phyloP scores from a whole-genome alignment of 2,113 vertebrate species.

The Otocyon megalotis region DNA sequence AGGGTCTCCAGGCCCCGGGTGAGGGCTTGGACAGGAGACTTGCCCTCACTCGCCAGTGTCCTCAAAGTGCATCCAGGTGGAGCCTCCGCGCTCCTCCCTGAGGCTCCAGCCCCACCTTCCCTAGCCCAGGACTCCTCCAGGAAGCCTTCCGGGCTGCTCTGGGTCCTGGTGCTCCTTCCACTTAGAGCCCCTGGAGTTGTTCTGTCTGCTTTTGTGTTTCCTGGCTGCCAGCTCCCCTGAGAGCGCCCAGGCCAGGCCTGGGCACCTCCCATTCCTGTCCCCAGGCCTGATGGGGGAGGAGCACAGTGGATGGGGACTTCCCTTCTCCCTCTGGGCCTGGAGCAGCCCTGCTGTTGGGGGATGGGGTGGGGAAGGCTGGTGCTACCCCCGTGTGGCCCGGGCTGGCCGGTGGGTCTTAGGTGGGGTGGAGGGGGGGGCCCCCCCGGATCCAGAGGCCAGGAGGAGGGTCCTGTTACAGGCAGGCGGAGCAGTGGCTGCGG shows the following conservation, averaged over 20 bases:
- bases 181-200: slow-evolving; percentile 43
- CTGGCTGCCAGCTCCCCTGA: slow-evolving; percentile 72
- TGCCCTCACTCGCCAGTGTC: neutral
- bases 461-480: neutral
- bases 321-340: slow-evolving; percentile 49
- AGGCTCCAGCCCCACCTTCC: neutral
- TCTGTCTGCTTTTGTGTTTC: slow-evolving; percentile 77
- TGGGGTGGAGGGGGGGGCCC: neutral
- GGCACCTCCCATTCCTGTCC: slow-evolving; percentile 71
- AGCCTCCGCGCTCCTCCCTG: neutral
- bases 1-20: neutral
- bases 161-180: neutral
- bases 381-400: neutral
- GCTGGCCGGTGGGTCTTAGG: slow-evolving; percentile 49
- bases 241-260: slow-evolving; percentile 67
- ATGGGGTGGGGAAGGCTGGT: neutral
- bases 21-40: neutral
- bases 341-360: slow-evolving; percentile 16
- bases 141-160: slow-evolving; percentile 69
- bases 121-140: slow-evolving; percentile 9
- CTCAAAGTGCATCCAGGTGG: neutral
- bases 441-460: neutral
- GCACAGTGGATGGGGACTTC: slow-evolving; percentile 59
- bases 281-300: slow-evolving; percentile 43
- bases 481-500: neutral